Evolutionary conservation across 2,888 invertebrate species (phyloP), one percentile per base, ranked within the genome.

Genomic region (Polyommatus icarus): DNA sequence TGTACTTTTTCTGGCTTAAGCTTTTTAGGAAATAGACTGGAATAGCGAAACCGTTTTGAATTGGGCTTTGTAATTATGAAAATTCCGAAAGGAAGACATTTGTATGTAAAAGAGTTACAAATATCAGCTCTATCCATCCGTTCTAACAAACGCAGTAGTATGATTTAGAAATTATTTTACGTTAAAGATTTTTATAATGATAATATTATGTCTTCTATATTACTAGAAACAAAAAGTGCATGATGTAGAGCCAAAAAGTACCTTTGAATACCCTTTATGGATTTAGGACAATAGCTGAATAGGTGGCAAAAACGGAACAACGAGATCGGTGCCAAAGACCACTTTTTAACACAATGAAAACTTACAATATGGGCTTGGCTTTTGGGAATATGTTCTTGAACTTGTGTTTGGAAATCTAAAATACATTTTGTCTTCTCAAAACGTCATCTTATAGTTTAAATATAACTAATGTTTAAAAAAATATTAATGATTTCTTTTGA

Each of bases 251-350:
- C 12, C 24, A 24, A 24, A 24, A 61, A 18, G 24, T 61, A 24
- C 61, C 61, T 24, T 10, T 12, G 24, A 24, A 46, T 46, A 46
- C 10, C 12, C 73, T 73, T 73, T 50, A 46, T 50, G 50, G 15
- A 73, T 73, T 73, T 46, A 24, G 46, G 46, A 50, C 46, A 46
- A 73, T 15, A 46, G 20, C 12, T 24, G 50, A 50, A 15, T 8
- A 24, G n/a, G 40, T n/a, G n/a, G n/a, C 40, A 72, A 40, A 72
- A 36, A 24, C 46, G 24, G 50, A 46, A 24, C 46, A 73, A 24
- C 50, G 50, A 73, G 73, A 73, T 73, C 46, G 50, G 73, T 73
- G 73, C 73, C 73, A 50, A 73, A 46, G 46, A 72, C 20, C 73
- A 73, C 50, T 50, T 46, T 72, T 73, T 24, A 73, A 73, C 72